A percentile compares a stretch with the other conserved stretches of the same genome.
These are phyloP conservation scores for Cardiocondyla obscurior DNA, from an alignment of 1,140 invertebrate species.

Conservation along the genomic window DNA sequence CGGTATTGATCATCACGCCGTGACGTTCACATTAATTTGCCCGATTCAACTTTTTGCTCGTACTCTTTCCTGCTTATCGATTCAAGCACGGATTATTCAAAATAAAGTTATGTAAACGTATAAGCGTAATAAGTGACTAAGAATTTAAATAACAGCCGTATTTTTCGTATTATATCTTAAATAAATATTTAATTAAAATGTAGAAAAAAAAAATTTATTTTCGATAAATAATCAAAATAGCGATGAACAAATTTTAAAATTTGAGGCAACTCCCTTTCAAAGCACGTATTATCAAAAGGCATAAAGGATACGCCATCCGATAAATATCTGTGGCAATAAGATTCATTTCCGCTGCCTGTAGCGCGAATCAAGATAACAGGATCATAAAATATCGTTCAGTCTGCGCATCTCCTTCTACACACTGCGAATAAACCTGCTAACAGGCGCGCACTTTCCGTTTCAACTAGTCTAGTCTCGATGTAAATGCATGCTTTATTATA, in stretches of 20 bases:
- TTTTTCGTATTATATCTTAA: neutral
- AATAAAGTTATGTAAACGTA: neutral
- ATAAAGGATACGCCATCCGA: neutral
- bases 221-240: neutral
- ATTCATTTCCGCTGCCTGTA: neutral
- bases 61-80: neutral
- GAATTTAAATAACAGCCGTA: no score
- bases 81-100: neutral
- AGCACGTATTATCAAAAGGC: no score
- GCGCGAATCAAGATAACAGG: neutral
- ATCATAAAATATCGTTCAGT: constrained; percentile 2
- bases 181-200: neutral
- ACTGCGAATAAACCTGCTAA: constrained; percentile 3
- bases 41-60: constrained; percentile 7
- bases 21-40: constrained; percentile 48
- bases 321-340: neutral
- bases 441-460: constrained; percentile 56
- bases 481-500: constrained; percentile 56
- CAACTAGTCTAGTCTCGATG: constrained; percentile 18
- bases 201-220: neutral
- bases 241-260: neutral
- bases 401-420: neutral
- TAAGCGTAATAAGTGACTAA: neutral
- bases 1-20: constrained; percentile 62
- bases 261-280: neutral